Conservation (phyloP, 1,140 invertebrate species). For the Coelopa frigida region DNA sequence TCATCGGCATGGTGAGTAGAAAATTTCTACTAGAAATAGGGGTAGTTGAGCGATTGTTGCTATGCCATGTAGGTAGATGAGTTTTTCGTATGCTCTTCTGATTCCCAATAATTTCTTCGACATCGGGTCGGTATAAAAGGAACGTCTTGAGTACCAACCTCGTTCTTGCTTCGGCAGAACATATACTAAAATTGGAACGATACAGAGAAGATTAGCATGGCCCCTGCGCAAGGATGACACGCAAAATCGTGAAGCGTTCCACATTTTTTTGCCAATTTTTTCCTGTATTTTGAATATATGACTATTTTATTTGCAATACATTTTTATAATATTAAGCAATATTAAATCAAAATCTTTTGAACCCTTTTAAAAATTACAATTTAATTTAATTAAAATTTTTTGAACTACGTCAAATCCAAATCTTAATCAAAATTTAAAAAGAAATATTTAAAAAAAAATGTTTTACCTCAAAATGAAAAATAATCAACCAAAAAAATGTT, state of each 20-base stretch:
- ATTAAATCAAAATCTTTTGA: not conserved
- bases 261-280: slow-evolving; percentile 55
- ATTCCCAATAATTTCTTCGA: too few species aligned
- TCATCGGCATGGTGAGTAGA: slow-evolving; percentile 65
- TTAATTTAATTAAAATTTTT: not conserved
- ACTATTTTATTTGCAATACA: not conserved
- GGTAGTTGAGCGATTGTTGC: not conserved
- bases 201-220: slow-evolving; percentile 53
- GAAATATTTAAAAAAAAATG: slow-evolving; percentile 1
- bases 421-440: not conserved
- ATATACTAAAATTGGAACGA: slow-evolving; percentile 74
- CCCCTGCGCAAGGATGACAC: slow-evolving; percentile 88
- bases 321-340: not conserved
- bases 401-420: not conserved
- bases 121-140: not conserved
- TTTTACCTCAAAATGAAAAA: not conserved
- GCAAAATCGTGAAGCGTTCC: slow-evolving; percentile 86
- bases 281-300: slow-evolving; percentile 1
- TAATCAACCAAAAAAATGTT: slow-evolving; percentile 1
- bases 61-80: not conserved
- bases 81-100: not conserved
- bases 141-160: not conserved
- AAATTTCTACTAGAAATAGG: not conserved
- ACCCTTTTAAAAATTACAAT: slow-evolving; percentile 1
- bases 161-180: slow-evolving; percentile 48